phyloP scores from a whole-genome alignment of 2,113 vertebrate genomes.

The Lampris megalopsis region DNA sequence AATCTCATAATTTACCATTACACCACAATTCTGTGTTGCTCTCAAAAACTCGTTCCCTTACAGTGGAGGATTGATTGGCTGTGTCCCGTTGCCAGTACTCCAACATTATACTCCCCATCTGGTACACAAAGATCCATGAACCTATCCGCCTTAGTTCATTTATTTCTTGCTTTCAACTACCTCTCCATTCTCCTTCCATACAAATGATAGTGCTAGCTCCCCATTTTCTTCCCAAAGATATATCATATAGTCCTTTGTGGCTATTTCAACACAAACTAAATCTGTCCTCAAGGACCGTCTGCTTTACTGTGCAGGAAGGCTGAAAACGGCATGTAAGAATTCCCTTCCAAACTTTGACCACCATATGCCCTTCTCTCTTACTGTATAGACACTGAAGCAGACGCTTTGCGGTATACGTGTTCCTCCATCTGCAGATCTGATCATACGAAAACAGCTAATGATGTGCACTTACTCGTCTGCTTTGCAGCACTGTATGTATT shows the following conservation, averaged over 20 bases:
- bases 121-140: constrained; percentile 22
- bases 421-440: too few relatives aligned
- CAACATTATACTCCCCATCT: constrained; percentile 45
- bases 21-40: constrained; percentile 64
- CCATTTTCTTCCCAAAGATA: background rate
- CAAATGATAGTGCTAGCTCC: background rate
- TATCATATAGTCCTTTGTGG: background rate
- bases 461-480: too few relatives aligned
- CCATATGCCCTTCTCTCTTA: too few relatives aligned
- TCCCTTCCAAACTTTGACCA: too few relatives aligned
- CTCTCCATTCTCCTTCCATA: background rate
- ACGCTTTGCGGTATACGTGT: too few relatives aligned
- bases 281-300: too few relatives aligned
- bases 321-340: too few relatives aligned
- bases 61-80: constrained; percentile 60
- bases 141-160: constrained; percentile 1
- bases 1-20: constrained; percentile 63
- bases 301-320: too few relatives aligned
- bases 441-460: too few relatives aligned
- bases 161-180: background rate
- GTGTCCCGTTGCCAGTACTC: constrained; percentile 53
- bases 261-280: too few relatives aligned
- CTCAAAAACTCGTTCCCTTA: constrained; percentile 56
- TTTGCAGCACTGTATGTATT: too few relatives aligned
- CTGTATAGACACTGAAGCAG: too few relatives aligned